Conservation (phyloP, 2,113 vertebrate genomes). For the Hymenochirus boettgeri region DNA sequence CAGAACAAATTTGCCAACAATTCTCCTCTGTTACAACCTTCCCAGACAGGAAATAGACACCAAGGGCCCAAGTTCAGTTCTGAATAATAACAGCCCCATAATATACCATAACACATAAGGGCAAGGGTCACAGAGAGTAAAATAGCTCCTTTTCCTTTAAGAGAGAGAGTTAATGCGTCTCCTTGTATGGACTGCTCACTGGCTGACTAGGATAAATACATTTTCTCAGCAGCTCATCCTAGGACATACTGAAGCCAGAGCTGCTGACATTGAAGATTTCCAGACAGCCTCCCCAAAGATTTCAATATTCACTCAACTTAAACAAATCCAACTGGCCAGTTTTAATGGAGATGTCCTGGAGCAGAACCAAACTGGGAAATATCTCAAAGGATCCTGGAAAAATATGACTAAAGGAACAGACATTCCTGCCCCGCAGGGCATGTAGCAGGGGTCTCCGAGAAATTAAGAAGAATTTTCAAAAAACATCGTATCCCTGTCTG, state of each 20-base stretch:
- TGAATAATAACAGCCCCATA: too few relatives aligned
- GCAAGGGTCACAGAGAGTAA: too few relatives aligned
- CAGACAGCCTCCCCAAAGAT: neutral
- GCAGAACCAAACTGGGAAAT: constrained; percentile 44
- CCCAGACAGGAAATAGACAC: too few relatives aligned
- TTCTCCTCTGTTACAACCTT: too few relatives aligned
- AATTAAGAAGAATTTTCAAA: too few relatives aligned
- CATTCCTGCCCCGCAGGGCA: too few relatives aligned
- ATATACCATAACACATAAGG: too few relatives aligned
- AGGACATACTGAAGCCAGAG: constrained; percentile 7
- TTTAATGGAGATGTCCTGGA: neutral
- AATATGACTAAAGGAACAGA: constrained; percentile 50
- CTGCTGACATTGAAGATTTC: constrained; percentile 22
- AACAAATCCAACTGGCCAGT: constrained; percentile 42
- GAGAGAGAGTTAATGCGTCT: neutral
- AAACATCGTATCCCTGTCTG: too few relatives aligned
- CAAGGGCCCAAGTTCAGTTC: too few relatives aligned
- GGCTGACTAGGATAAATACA: constrained; percentile 5
- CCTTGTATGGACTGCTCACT: constrained; percentile 1
- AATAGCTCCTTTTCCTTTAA: too few relatives aligned
- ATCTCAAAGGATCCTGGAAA: constrained; percentile 44
- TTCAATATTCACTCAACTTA: constrained; percentile 49
- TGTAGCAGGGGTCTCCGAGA: too few relatives aligned
- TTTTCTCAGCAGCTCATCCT: constrained; percentile 18
- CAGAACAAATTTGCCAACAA: too few relatives aligned